Base-by-base conservation (phyloP, 2,888 invertebrate species). In the Tetranychus piercei region DNA sequence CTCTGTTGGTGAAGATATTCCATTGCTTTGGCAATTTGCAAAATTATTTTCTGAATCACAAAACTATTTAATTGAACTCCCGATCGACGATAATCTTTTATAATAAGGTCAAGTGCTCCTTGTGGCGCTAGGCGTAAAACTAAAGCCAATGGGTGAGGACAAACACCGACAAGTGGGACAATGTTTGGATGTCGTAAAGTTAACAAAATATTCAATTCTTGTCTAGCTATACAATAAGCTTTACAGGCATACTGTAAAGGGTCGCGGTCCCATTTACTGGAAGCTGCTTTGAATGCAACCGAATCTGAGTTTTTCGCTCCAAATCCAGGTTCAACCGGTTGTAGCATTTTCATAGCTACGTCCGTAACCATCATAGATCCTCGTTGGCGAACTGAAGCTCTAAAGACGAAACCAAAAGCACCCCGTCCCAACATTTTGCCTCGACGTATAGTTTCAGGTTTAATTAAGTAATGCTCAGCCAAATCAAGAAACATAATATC, bases 371-470 rank as follows among this genome's bases (percentile, higher is more conserved):
- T 73, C 9, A 65, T 22, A 43, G 74, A 71, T 9, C 64, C 72
- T 44, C 45, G 9, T n/a, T 75, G 20, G 43, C 44, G 23, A 74
- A 83, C 81, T 7, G 82, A 81, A 1, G 90, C 93, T 80, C 89
- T 87, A 82, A 94, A 93, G 9, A 99, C 99, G 79, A 96, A 94
- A 3, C 97, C 97, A 85, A 97, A 99, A 0, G 96, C 95, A 1
- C 99, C 99, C n/a, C 95, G 88, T 0, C 97, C 97, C 64, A 94
- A 85, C 79, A 85, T 82, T 78, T 83, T 82, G 3, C 84, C 85
- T 76, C 90, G 86, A 71, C 88, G 87, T 5, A 99, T 87, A 79
- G 89, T 88, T 76, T 92, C 91, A 77, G 90, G 88, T 78, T 89
- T 88, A 18, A 96, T 90, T 11, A 93, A 86, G 79, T 89, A 87